These are phyloP conservation scores for Dryomyza anilis DNA, from an alignment of 2,888 invertebrate genomes.

Conservation along the genomic window DNA sequence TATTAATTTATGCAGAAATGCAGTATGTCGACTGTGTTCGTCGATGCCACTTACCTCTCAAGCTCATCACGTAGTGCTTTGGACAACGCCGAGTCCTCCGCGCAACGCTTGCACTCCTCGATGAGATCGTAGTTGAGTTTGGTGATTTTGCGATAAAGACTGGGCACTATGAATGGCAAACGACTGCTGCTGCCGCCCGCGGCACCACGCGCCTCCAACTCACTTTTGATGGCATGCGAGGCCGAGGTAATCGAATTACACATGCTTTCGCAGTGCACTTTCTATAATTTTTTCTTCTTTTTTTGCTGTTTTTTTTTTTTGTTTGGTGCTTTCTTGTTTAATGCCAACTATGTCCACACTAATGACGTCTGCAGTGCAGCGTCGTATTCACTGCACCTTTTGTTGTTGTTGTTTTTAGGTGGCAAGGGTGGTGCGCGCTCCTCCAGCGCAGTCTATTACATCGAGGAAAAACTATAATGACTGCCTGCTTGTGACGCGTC, in stretches of 20 bases:
- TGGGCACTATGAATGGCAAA: slow-evolving; percentile 34
- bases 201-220: slow-evolving; percentile 1
- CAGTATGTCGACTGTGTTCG: no score
- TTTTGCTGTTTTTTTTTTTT: neutral
- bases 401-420: neutral
- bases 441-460: neutral
- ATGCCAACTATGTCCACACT: no score
- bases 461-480: no score
- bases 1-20: no score
- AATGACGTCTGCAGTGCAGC: neutral
- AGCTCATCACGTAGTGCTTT: slow-evolving; percentile 53
- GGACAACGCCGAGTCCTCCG: slow-evolving; percentile 51
- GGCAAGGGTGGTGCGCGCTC: neutral
- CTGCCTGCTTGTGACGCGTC: no score
- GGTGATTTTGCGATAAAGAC: slow-evolving; percentile 45
- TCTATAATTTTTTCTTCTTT: neutral
- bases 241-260: slow-evolving; percentile 30
- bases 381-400: neutral
- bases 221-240: slow-evolving; percentile 8
- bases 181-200: slow-evolving; percentile 23
- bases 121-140: slow-evolving; percentile 55
- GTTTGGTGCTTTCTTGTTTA: no score
- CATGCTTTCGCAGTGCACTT: slow-evolving; percentile 15
- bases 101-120: slow-evolving; percentile 56
- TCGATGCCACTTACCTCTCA: slow-evolving; percentile 50